Base-by-base conservation (phyloP, 2,113 vertebrate genomes). In the Solea senegalensis region DNA sequence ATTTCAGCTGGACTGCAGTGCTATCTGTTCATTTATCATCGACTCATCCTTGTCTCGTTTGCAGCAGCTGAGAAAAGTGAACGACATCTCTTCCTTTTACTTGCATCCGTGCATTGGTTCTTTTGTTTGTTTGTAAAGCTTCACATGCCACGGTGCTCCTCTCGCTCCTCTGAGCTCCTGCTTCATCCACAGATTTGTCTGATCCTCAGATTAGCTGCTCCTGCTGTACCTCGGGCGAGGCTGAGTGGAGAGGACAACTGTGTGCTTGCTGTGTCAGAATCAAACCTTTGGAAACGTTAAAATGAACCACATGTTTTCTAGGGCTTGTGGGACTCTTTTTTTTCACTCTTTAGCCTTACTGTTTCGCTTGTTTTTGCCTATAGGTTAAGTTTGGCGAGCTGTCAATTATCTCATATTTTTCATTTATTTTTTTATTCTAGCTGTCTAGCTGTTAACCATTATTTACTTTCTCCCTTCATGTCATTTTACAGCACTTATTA, bases 201-300 rank as follows among this genome's bases (percentile, higher is more conserved):
- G 57, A 26, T 59, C 40, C n/a, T 44, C 41, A 26, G 57, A 59
- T n/a, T 41, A 43, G 58, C 58, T 45, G 58, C 41, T 45, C 40
- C 16, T 11, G 41, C 39, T 16, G 39, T 7, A n/a, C n/a, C 40
- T 41, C 0, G 10, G 39, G 3, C 16, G 7, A 11, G 9, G 56
- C 45, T 14, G 45, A 48, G 45, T 4, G 4, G 5, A 7, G 3
- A 21, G 15, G 9, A 2, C 8, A 12, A 11, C 44, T 46, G 44
- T 46, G 57, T 7, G 7, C 26, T 44, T 3, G 11, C 57, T 26
- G 41, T 26, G 26, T 40, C 9, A 7, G 16, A 21, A 27, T 45
- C 43, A 60, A 45, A 60, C 13, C 43, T 28, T 28, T 15, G 7
- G 0, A 1, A 46, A 21, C 21, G 21, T 21, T 21, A 21, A 21